Evolutionary conservation across 2,113 vertebrate genomes (phyloP).

Genomic region (Geococcyx californianus): DNA sequence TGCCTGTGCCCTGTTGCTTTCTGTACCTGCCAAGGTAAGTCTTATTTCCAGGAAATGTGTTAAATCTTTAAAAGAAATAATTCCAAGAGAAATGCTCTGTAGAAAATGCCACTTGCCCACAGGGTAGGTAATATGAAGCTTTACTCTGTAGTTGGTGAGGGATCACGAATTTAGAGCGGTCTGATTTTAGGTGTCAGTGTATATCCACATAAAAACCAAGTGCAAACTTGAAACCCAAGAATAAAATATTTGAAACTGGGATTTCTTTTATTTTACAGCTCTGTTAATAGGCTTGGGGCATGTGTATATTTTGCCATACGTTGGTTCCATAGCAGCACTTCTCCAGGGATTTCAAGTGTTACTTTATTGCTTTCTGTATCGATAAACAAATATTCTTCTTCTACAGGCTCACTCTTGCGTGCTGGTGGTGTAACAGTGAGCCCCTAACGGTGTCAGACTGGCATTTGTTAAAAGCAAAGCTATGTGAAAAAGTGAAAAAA

Average conservation of each 20-base stretch:
- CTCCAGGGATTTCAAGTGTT: background rate
- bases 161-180: background rate
- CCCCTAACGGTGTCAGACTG: background rate
- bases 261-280: background rate
- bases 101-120: background rate
- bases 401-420: background rate
- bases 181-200: background rate
- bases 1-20: background rate
- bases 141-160: background rate
- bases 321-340: background rate
- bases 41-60: background rate
- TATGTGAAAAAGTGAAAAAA: background rate
- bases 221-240: background rate
- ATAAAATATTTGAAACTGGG: background rate
- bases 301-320: background rate
- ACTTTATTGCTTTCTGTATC: background rate
- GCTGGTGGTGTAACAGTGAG: background rate
- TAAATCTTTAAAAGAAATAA: background rate
- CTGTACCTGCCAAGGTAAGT: background rate
- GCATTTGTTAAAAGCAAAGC: background rate
- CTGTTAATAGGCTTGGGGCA: background rate
- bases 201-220: background rate
- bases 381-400: background rate
- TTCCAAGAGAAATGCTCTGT: background rate
- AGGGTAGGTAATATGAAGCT: background rate